phyloP scores from a whole-genome alignment of 1,140 invertebrate species.

The Eueides isabella region DNA sequence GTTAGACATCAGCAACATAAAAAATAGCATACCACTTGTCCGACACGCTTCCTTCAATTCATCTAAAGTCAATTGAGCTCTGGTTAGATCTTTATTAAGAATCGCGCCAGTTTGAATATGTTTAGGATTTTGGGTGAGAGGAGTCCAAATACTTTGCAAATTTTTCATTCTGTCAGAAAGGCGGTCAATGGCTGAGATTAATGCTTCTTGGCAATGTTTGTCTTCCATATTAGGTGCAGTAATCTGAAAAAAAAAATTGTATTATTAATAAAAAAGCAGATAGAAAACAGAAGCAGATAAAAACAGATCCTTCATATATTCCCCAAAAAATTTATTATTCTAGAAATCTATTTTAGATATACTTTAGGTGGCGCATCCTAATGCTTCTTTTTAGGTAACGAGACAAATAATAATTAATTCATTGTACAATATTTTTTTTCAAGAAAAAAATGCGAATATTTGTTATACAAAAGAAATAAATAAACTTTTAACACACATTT shows the following conservation, averaged over 20 bases:
- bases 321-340: too few species aligned
- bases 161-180: constrained; percentile 22
- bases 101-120: constrained; percentile 8
- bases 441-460: too few species aligned
- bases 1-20: background rate
- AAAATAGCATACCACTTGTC: constrained; percentile 24
- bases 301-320: too few species aligned
- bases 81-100: constrained; percentile 9
- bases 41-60: constrained; percentile 23
- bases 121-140: constrained; percentile 19
- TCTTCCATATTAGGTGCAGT: constrained; percentile 42
- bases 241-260: constrained; percentile 19
- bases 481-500: background rate
- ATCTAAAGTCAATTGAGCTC: background rate
- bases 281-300: too few species aligned
- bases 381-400: too few species aligned
- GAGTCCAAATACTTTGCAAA: constrained; percentile 23
- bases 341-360: too few species aligned
- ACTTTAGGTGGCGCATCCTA: too few species aligned
- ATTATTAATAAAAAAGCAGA: too few species aligned
- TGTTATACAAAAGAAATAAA: too few species aligned
- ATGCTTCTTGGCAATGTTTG: constrained; percentile 28
- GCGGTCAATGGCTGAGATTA: constrained; percentile 32
- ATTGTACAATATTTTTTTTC: too few species aligned
- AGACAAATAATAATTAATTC: too few species aligned